Base-by-base conservation (phyloP, 2,797 vertebrate species). In the Scleropages formosus region DNA sequence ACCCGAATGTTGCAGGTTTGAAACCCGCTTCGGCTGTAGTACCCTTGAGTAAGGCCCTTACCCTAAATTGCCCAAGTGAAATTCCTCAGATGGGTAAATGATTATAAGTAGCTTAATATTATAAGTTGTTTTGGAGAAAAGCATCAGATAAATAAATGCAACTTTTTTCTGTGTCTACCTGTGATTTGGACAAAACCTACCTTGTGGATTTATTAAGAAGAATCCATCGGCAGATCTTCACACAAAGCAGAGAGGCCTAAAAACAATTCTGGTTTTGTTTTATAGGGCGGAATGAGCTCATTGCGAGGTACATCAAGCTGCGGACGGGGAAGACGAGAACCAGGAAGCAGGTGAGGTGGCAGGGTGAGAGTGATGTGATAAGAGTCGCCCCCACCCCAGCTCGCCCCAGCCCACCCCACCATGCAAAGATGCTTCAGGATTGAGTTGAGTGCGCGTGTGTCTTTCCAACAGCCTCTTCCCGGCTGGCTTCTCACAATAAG, bases 281-380 rank as follows among this genome's bases (percentile, higher is more conserved):
- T 69, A 74, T 86, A 95, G 94, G 94, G 89, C 87, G 94, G 16
- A 95, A 95, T 16, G 94, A 95, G 88, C 83, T 95, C 82, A 95
- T 95, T 3, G 94, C 94, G 58, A 91, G 94, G 20, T 95, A 95
- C 85, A 95, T 95, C 91, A 95, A 95, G 85, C 91, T 95, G 26
- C 90, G 94, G 79, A 95, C 94, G 0, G 94, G 94, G 82, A 95
- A 95, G 87, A 95, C 93, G 67, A 91, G 94, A 76, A 95, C 94
- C 74, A 92, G 94, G 85, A 95, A 95, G 86, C 94, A 95, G 93
- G 94, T 95, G 80, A 85, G 91, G 72, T 56, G 15, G 60, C 24
- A 26, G 22, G 24, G n/a, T 31, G 39, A 31, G 31, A 39, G 31
- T 39, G 31, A n/a, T n/a, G n/a, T 88, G 89, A 93, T 92, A 91